Base-by-base conservation (phyloP, 1,140 invertebrate species). In the Macrotrachela quadricornifera region DNA sequence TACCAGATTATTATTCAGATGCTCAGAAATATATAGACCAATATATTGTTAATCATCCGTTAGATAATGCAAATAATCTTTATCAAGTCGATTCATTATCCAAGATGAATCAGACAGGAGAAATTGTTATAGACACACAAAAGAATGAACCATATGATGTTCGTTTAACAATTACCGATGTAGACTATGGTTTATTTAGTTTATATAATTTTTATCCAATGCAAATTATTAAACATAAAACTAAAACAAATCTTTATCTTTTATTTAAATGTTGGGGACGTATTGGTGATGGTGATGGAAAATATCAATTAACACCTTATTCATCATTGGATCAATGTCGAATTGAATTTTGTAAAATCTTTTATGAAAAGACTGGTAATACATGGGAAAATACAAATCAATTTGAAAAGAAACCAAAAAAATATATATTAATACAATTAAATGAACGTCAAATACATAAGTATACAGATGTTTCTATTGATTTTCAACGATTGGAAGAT, bases 161-260 rank as follows among this genome's bases (percentile, higher is more conserved):
- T 9, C 61, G 72, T 9, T 55, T 75, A 50, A 72, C 68, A 10
- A 73, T 74, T 57, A 67, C 74, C 12, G 73, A 75, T 59, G 59
- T 74, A 1, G 58, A 58, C 18, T 62, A 60, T 56, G 68, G 72
- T 16, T 46, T 58, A 9, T 71, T 61, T 58, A 72, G 73, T 54
- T 63, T 73, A 50, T 74, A 74, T 60, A 75, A 74, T 61, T 76
- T 74, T 60, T 76, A 75, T 56, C 72, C 72, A 57, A 71, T 76
- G 65, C 73, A 75, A 66, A 60, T 71, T n/a, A 61, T 73, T 41
- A 30, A 30, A 8, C 60, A 63, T 40, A 65, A 74, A 47, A 64
- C 65, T 44, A 65, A 62, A 9, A 72, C 71, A 53, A 66, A 74
- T 50, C 54, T 74, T 16, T 72, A 65, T 57, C 57, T 75, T 21